phyloP scores from a whole-genome alignment of 2,113 vertebrate species.

The Promerops cafer region DNA sequence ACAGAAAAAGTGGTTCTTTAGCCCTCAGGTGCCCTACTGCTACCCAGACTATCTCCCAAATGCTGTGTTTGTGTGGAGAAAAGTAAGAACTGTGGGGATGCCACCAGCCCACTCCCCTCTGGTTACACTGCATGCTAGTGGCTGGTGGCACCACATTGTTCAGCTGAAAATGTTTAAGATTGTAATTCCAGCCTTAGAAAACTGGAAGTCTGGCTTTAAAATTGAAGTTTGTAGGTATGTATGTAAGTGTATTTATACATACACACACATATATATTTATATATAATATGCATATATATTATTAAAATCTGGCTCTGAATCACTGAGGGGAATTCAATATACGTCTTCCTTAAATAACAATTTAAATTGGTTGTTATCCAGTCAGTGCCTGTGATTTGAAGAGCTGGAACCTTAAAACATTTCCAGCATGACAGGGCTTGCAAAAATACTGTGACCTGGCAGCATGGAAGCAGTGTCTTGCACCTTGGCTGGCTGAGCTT shows the following conservation, averaged over 20 bases:
- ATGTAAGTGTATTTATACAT: neutral
- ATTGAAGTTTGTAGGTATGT: neutral
- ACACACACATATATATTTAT: neutral
- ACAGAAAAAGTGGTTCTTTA: neutral
- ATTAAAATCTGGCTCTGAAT: neutral
- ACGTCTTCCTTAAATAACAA: neutral
- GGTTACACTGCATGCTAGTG: neutral
- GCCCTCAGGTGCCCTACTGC: neutral
- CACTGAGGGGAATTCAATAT: neutral
- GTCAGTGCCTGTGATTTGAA: neutral
- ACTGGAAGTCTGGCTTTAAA: neutral
- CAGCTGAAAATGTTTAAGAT: neutral
- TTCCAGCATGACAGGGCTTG: neutral
- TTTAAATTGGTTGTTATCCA: neutral
- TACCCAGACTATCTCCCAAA: neutral
- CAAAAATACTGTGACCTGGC: neutral
- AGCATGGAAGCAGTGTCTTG: neutral
- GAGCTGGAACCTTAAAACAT: neutral
- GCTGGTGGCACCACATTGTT: neutral
- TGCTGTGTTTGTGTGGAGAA: neutral
- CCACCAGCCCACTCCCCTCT: rapidly evolving
- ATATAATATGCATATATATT: neutral
- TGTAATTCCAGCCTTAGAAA: neutral
- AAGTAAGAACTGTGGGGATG: neutral
- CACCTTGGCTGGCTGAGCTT: neutral